These are phyloP conservation scores for Syngnathus acus DNA, from an alignment of 2,797 vertebrate genomes.

Conservation along the genomic window DNA sequence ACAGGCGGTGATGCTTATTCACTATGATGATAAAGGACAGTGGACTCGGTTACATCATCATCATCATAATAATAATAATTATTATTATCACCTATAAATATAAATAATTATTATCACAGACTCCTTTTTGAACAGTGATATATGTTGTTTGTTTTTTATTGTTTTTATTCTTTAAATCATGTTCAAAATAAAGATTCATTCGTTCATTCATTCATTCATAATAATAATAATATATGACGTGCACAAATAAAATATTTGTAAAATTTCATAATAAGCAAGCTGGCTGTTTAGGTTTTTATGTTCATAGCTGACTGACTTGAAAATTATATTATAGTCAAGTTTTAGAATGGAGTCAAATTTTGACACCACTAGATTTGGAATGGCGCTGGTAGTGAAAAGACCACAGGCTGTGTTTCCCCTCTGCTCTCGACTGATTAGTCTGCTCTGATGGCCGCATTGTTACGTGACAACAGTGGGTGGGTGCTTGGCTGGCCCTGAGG, in stretches of 20 bases:
- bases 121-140: too few species aligned
- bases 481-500: conserved; percentile 38
- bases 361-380: not conserved
- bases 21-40: not conserved
- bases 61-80: too few species aligned
- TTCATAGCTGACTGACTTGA: not conserved
- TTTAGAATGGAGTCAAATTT: not conserved
- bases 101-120: too few species aligned
- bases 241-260: not conserved
- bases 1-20: conserved; percentile 37
- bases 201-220: too few species aligned
- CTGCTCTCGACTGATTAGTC: conserved; percentile 44
- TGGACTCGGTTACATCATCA: not conserved
- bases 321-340: not conserved
- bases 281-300: not conserved
- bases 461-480: conserved; percentile 35
- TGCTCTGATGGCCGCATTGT: conserved; percentile 47
- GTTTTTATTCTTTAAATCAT: too few species aligned
- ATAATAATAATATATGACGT: too few species aligned
- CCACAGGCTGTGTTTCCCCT: conserved; percentile 31
- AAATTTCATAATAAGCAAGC: not conserved
- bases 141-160: too few species aligned
- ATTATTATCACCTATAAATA: too few species aligned
- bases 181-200: too few species aligned
- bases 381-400: not conserved